A percentile compares a stretch with the other conserved stretches of the same genome.
Evolutionary conservation across 2,888 invertebrate species (phyloP).

Genomic region (Synergus umbraculus): DNA sequence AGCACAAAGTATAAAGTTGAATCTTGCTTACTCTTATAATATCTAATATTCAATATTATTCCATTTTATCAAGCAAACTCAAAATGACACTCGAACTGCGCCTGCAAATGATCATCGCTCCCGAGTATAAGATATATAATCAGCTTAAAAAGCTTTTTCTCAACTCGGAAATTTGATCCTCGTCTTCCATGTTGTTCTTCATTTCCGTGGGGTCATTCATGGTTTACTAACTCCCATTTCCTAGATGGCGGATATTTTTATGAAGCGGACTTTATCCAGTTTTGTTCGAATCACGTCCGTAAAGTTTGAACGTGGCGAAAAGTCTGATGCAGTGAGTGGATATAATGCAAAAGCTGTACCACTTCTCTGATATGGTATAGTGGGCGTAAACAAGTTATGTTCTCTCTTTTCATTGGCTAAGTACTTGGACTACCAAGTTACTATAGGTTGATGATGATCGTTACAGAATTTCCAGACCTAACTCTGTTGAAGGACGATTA

Average conservation of each 20-base stretch:
- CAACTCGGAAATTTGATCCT: neutral
- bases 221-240: neutral
- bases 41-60: neutral
- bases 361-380: neutral
- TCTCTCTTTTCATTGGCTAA: slow-evolving; percentile 45
- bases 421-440: slow-evolving; percentile 48
- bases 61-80: neutral
- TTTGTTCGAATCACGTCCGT: slow-evolving; percentile 4
- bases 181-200: neutral
- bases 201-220: neutral
- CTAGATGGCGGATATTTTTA: slow-evolving; percentile 23
- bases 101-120: neutral
- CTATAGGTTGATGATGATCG: slow-evolving; percentile 55
- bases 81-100: neutral
- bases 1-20: neutral
- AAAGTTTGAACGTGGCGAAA: slow-evolving; percentile 35
- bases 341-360: slow-evolving; percentile 37
- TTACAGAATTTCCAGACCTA: slow-evolving; percentile 53
- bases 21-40: neutral
- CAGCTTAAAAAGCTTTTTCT: neutral
- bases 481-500: slow-evolving; percentile 56
- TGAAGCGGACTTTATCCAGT: slow-evolving; percentile 24
- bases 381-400: slow-evolving; percentile 52
- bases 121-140: neutral
- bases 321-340: slow-evolving; percentile 4